These are phyloP conservation scores for Smittia aterrima DNA, from an alignment of 2,888 invertebrate genomes.

Conservation along the genomic window DNA sequence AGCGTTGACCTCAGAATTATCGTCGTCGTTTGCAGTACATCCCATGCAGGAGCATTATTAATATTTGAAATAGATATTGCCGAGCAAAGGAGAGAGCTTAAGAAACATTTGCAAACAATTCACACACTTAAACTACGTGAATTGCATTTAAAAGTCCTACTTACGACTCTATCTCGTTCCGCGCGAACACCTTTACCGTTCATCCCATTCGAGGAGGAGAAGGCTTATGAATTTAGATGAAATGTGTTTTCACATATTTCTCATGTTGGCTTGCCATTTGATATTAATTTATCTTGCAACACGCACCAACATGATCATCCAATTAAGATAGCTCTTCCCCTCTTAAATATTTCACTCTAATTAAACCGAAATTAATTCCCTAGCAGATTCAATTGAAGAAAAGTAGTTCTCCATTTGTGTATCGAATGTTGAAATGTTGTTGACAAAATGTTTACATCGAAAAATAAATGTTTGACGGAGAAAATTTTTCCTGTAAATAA, in stretches of 20 bases:
- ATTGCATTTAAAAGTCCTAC: conserved; percentile 34
- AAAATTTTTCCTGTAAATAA: no score
- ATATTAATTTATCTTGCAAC: conserved; percentile 32
- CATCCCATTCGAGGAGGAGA: not conserved
- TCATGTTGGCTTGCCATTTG: not conserved
- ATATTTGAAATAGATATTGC: conserved; percentile 36
- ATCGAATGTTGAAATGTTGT: no score
- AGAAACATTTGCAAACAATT: conserved; percentile 17
- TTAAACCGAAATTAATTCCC: no score
- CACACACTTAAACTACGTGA: conserved; percentile 19
- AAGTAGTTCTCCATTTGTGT: no score
- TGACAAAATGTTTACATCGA: no score
- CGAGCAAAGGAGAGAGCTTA: not conserved
- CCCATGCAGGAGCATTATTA: conserved; percentile 32
- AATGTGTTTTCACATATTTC: conserved; percentile 16
- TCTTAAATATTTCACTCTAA: no score
- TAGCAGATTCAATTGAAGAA: no score
- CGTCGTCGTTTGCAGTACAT: not conserved
- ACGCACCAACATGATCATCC: conserved; percentile 26
- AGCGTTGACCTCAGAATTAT: not conserved
- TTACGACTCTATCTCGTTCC: not conserved
- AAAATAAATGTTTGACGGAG: no score
- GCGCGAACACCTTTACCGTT: conserved; percentile 12
- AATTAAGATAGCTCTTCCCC: conserved; percentile 33
- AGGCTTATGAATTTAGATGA: not conserved